Evolutionary conservation across 2,113 vertebrate genomes (phyloP).

Genomic region (Brachyhypopomus occidentalis): DNA sequence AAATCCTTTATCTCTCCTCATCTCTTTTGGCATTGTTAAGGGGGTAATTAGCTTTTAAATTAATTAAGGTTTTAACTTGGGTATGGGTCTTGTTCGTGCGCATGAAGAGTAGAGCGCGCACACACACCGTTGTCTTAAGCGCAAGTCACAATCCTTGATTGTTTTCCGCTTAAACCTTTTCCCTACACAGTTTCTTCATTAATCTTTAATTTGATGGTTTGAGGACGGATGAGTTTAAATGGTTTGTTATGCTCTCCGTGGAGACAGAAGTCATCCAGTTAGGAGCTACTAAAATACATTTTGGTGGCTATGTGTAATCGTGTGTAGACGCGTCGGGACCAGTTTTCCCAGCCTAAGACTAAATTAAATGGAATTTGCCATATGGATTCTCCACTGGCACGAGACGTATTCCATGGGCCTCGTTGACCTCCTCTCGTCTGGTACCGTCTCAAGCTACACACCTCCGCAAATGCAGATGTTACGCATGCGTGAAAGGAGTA

Average conservation of each 20-base stretch:
- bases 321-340: background rate
- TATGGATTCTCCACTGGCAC: no score
- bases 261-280: constrained; percentile 27
- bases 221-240: constrained; percentile 38
- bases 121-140: constrained; percentile 42
- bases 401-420: no score
- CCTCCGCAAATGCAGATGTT: no score
- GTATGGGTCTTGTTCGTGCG: constrained; percentile 44
- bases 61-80: constrained; percentile 67
- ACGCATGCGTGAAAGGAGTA: no score
- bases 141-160: constrained; percentile 20
- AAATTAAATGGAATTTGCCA: no score
- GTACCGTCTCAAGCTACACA: no score
- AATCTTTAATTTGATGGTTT: constrained; percentile 37
- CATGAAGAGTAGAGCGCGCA: background rate
- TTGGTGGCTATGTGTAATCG: background rate
- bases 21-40: constrained; percentile 69
- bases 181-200: constrained; percentile 33
- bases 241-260: constrained; percentile 26
- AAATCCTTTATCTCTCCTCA: constrained; percentile 56
- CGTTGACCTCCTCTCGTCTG: no score
- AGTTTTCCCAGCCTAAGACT: no score
- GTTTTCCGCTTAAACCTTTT: constrained; percentile 6
- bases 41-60: constrained; percentile 72
- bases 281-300: constrained; percentile 31